Evolutionary conservation across 2,113 vertebrate genomes (phyloP), one percentile per base, ranked within the genome.

Genomic region (Riparia riparia): DNA sequence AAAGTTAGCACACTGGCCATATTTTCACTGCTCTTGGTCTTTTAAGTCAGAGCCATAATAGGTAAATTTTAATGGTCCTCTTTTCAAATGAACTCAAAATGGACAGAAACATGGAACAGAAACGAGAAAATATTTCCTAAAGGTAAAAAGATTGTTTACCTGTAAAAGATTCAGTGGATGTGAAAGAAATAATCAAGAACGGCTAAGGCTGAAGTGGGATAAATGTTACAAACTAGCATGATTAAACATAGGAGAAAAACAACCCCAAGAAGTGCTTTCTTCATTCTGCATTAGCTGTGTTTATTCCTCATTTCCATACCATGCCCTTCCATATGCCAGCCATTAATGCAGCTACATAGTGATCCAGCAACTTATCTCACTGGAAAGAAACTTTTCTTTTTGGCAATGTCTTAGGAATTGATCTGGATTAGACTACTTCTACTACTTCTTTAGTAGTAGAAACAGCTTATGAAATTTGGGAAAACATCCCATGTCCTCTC

Each of bases 301-400:
- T 93, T 65, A 90, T 39, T 91, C 14, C 51, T 82, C 15, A 64
- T 71, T 96, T 96, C 83, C 58, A 85, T 66, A 87, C n/a, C 53
- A 64, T 17, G 61, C 37, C 31, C 20, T 24, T 56, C 57, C 41
- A 53, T 19, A 34, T 37, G 37, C 15, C 65, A 93, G 56, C 29
- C 54, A 34, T 60, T 91, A 76, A 85, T 39, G 66, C 53, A 93
- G 81, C 70, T 82, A 87, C 22, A 78, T 11, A 74, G 65, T 20
- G 44, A 94, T 64, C 39, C 19, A 1, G 25, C 61, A 79, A 57
- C 61, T 76, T 61, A 56, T 37, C 44, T 28, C 11, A 4, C 44
- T 72, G 49, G 24, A 85, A 97, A 82, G 10, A 28, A 60, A 49
- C 41, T 68, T 74, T 72, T 73, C n/a, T 63, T 83, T 71, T 64